Evolutionary conservation across 2,888 invertebrate genomes (phyloP), one percentile per base, ranked within the genome.

Genomic region (Thalpophila matura): DNA sequence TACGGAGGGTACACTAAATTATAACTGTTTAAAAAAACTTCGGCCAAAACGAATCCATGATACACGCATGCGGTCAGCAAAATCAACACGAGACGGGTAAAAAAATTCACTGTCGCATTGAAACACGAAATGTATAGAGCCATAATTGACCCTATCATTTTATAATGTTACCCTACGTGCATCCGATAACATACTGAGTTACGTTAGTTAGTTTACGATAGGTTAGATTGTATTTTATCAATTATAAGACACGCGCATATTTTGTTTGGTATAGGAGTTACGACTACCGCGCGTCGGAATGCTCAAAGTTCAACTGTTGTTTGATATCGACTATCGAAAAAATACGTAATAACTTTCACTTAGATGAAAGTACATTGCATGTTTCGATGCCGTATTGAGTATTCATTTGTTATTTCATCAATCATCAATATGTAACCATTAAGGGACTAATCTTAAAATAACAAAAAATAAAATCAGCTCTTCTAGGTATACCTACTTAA

Each of bases 1-100:
- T 87, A 89, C 18, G 91, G 90, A 0, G 93, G 93, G 56, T 92
- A 94, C 72, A 93, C 83, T 29, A 86, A 79, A 58, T 89, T 85
- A 38, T 88, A 92, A 74, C 90, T 92, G 58, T 94, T 92, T 12
- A 94, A 60, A 49, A 93, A 87, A 75, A 94, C 87, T 86, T 95
- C 94, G 6, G 85, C 88, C 7, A 93, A 74, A 60, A 94, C 89
- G 73, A 95, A 94, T 20, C 82, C 78, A 58, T 95, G 92, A 37
- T 93, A 95, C 26, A 95, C 84, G 56, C 83, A 83, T 1, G 91
- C 89, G 80, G 90, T 91, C 7, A 93, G 49, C 60, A 94, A 65
- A 56, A 94, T 86, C 55, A 94, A 78, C 14, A 92, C 71, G 0
- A 88, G 74, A 7, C 93, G 83, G 1, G 92, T 93, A 3, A 87